Base-by-base conservation (phyloP, 2,888 invertebrate species). In the Ypsolopha sequella region DNA sequence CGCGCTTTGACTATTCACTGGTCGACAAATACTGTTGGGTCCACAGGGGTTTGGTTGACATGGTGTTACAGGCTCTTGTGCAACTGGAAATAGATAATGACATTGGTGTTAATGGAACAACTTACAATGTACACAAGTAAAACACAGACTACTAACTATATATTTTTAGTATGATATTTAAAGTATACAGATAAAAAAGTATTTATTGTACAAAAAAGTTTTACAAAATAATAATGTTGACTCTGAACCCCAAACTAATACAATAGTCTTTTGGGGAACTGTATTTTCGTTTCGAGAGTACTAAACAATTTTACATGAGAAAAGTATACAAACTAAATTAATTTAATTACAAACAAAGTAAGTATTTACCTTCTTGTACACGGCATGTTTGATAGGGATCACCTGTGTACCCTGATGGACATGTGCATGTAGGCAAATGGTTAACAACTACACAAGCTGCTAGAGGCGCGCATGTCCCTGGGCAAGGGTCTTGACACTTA, bases 401-500 rank as follows among this genome's bases (percentile, higher is more conserved):
- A 44, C 95, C 95, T 35, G 89, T 89, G 66, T 90, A 93, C 44
- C 92, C 92, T 54, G 76, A 70, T 9, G 88, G 73, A 67, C 95
- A 95, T 46, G 88, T 89, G 68, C 94, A 91, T 48, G 88, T 80
- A 41, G 92, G 91, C 62, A 93, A 70, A 76, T 93, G 92, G 59
- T 91, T 92, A 8, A 92, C 88, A 36, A 93, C 92, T 60, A 88
- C 88, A 68, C 94, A 94, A 14, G 90, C 80, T 7, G 94, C 92
- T 64, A 92, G 89, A 55, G 89, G 88, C 6, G 92, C 93, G 68
- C 94, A 95, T 10, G 90, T 91, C 54, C 93, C 93, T 7, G 92
- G 92, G 61, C 94, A 95, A 35, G 94, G 94, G 73, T 94, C 92
- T 64, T 88, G 86, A 68, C 94, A 94, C 76, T 92, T 93, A 62